phyloP scores from a whole-genome alignment of 2,888 invertebrate species.

The Polymixis flavicincta region DNA sequence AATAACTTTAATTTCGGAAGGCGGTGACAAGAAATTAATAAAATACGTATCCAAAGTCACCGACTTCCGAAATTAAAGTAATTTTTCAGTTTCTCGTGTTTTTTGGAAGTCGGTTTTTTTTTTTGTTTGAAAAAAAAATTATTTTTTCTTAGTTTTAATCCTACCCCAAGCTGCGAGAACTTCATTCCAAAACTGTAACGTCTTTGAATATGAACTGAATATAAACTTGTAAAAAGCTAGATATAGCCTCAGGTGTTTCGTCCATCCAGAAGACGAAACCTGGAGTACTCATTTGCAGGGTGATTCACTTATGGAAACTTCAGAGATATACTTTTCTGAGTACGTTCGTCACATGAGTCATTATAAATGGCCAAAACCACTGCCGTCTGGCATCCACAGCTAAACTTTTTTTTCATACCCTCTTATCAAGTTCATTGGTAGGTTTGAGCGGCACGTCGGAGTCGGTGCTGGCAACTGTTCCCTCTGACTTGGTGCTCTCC shows the following conservation, averaged over 20 bases:
- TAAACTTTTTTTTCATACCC: conserved; percentile 61
- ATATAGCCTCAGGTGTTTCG: neutral
- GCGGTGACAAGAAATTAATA: too few relatives aligned
- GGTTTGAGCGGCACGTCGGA: conserved; percentile 92
- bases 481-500: conserved; percentile 92
- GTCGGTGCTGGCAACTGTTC: conserved; percentile 92
- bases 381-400: neutral
- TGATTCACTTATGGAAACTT: neutral
- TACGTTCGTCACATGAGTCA: neutral
- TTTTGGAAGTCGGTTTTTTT: too few relatives aligned
- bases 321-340: neutral
- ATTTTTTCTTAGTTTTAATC: too few relatives aligned
- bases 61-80: too few relatives aligned
- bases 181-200: too few relatives aligned
- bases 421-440: conserved; percentile 93
- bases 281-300: neutral
- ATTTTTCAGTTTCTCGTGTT: too few relatives aligned
- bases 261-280: neutral
- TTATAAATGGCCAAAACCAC: neutral
- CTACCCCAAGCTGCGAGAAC: too few relatives aligned
- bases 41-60: too few relatives aligned
- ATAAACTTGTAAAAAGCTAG: neutral
- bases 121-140: too few relatives aligned
- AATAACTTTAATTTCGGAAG: too few relatives aligned
- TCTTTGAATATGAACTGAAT: too few relatives aligned